Conservation (phyloP, 1,140 invertebrate genomes). For the Maniola jurtina region DNA sequence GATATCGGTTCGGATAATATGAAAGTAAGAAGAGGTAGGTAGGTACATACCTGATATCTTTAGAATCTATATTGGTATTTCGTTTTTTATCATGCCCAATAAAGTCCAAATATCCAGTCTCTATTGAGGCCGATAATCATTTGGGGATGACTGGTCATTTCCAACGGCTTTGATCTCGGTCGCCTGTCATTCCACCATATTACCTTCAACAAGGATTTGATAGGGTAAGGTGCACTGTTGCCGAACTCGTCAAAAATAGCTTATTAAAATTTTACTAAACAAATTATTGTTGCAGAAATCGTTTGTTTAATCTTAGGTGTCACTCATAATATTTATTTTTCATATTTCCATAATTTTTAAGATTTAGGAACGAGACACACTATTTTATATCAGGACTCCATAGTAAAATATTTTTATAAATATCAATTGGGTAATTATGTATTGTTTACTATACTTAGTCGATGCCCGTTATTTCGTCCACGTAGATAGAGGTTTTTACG, state of each 20-base stretch:
- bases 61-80: constrained; percentile 30
- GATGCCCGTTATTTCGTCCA: too few species aligned
- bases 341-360: too few species aligned
- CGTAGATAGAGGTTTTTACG: too few species aligned
- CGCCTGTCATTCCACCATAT: constrained; percentile 59
- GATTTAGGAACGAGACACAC: too few species aligned
- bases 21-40: background rate
- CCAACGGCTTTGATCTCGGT: constrained; percentile 48
- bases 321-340: too few species aligned
- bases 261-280: background rate
- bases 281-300: too few species aligned
- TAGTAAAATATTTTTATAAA: too few species aligned
- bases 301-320: too few species aligned
- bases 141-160: constrained; percentile 61
- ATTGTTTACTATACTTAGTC: too few species aligned
- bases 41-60: background rate
- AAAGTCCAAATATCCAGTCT: constrained; percentile 45
- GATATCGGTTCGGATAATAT: background rate
- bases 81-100: constrained; percentile 48
- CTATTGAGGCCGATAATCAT: constrained; percentile 58
- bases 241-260: background rate
- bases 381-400: too few species aligned
- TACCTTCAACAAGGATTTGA: constrained; percentile 50
- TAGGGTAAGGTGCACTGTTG: constrained; percentile 15
- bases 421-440: too few species aligned